Conservation (phyloP, 2,888 invertebrate genomes). For the Apodemia duryi region DNA sequence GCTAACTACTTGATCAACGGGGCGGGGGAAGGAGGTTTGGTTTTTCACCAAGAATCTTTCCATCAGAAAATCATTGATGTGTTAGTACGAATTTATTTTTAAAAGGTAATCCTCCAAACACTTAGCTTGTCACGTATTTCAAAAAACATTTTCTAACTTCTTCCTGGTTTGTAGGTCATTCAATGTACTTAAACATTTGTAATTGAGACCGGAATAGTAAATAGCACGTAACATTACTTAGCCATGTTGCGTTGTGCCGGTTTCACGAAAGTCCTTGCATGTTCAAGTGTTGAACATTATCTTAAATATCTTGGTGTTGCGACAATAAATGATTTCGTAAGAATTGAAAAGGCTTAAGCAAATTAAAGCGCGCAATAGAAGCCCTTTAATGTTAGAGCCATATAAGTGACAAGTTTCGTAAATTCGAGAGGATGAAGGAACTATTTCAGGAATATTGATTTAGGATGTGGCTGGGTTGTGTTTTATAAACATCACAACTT, state of each 20-base stretch:
- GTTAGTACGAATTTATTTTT: too few species aligned
- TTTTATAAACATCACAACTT: constrained; percentile 37
- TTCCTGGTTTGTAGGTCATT: not conserved
- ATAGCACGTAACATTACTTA: constrained; percentile 41
- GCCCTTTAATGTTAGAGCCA: constrained; percentile 19
- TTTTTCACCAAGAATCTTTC: too few species aligned
- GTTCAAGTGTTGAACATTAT: constrained; percentile 28
- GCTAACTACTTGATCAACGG: too few species aligned
- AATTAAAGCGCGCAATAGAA: not conserved
- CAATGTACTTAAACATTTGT: constrained; percentile 29
- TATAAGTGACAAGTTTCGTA: constrained; percentile 20
- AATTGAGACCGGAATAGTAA: constrained; percentile 40
- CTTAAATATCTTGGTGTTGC: constrained; percentile 31
- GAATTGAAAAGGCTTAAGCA: not conserved
- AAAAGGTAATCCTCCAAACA: too few species aligned
- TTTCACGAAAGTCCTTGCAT: constrained; percentile 33
- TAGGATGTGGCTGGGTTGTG: constrained; percentile 32
- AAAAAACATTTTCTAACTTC: not conserved
- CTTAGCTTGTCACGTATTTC: not conserved
- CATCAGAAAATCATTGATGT: too few species aligned
- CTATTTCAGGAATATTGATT: constrained; percentile 37
- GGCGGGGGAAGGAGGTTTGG: too few species aligned
- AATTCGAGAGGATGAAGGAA: constrained; percentile 29
- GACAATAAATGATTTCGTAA: constrained; percentile 27
- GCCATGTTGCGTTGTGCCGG: constrained; percentile 35